A percentile compares a stretch with the other conserved stretches of the same genome.
Evolutionary conservation across 2,113 vertebrate species (phyloP).

Genomic region (Siphamia tubifer): DNA sequence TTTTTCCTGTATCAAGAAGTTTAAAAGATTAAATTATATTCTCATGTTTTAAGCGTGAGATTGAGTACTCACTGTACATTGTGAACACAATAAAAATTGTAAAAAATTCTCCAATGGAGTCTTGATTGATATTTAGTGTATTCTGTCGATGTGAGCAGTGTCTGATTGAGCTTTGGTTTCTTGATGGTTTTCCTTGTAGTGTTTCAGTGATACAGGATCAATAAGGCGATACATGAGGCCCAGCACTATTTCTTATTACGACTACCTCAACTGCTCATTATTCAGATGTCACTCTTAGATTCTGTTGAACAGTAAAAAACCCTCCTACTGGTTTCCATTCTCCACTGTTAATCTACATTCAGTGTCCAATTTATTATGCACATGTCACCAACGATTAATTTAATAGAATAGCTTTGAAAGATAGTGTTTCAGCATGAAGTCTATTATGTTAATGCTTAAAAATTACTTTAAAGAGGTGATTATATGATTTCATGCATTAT

Average conservation of each 20-base stretch:
- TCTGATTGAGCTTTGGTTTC: slow-evolving; percentile 48
- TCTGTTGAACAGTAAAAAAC: neutral
- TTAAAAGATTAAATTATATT: neutral
- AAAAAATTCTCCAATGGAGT: neutral
- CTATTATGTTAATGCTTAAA: too few relatives aligned
- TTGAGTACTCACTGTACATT: slow-evolving; percentile 10
- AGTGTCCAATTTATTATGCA: too few relatives aligned
- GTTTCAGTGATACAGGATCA: slow-evolving; percentile 60
- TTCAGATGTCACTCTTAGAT: slow-evolving; percentile 19
- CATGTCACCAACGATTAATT: too few relatives aligned
- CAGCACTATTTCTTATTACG: slow-evolving; percentile 32
- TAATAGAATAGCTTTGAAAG: too few relatives aligned
- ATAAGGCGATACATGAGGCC: slow-evolving; percentile 47
- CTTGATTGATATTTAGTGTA: slow-evolving; percentile 14
- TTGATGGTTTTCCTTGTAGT: slow-evolving; percentile 45
- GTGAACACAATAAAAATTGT: neutral
- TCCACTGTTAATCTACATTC: too few relatives aligned
- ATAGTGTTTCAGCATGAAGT: too few relatives aligned
- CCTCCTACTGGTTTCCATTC: too few relatives aligned
- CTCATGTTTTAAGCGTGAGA: fast-evolving
- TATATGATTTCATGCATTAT: too few relatives aligned
- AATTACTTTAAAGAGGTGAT: too few relatives aligned
- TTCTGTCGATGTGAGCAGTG: slow-evolving; percentile 39
- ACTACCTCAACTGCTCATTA: slow-evolving; percentile 8
- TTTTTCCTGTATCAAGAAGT: neutral